These are phyloP conservation scores for Choloepus hoffmanni DNA, from an alignment of 2,113 vertebrate genomes.

Conservation along the genomic window DNA sequence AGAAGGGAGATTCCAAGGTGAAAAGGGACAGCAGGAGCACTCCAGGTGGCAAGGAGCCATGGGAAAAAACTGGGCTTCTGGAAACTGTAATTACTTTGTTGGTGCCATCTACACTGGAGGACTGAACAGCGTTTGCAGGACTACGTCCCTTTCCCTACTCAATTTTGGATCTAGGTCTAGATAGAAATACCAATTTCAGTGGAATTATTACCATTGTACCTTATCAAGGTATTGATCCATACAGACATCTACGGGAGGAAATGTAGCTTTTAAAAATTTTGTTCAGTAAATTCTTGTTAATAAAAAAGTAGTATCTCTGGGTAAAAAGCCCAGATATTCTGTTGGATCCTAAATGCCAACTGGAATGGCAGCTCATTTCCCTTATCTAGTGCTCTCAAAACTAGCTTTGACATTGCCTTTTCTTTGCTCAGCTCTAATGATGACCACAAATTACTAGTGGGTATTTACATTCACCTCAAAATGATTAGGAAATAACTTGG, in stretches of 20 bases:
- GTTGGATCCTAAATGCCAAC: not conserved
- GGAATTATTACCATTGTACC: not conserved
- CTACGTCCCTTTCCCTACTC: not conserved
- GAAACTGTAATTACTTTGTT: not conserved
- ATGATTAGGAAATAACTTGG: slow-evolving; percentile 57
- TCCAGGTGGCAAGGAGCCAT: not conserved
- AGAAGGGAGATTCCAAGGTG: not conserved
- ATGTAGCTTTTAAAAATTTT: not conserved
- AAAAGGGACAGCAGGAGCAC: not conserved
- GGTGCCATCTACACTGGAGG: not conserved
- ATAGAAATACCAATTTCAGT: slow-evolving; percentile 11
- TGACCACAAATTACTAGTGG: slow-evolving; percentile 46
- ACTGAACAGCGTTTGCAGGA: not conserved
- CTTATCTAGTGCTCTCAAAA: not conserved
- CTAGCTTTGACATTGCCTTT: not conserved
- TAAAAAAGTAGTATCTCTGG: not conserved
- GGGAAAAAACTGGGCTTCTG: not conserved
- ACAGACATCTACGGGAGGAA: not conserved
- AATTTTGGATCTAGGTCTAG: not conserved
- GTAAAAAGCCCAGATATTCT: not conserved
- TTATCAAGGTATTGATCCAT: not conserved
- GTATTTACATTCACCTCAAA: slow-evolving; percentile 25
- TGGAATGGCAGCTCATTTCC: not conserved
- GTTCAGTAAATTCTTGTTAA: not conserved
- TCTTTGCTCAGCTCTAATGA: slow-evolving; percentile 14